phyloP scores from a whole-genome alignment of 2,113 vertebrate species.

The Pelusios castaneus region DNA sequence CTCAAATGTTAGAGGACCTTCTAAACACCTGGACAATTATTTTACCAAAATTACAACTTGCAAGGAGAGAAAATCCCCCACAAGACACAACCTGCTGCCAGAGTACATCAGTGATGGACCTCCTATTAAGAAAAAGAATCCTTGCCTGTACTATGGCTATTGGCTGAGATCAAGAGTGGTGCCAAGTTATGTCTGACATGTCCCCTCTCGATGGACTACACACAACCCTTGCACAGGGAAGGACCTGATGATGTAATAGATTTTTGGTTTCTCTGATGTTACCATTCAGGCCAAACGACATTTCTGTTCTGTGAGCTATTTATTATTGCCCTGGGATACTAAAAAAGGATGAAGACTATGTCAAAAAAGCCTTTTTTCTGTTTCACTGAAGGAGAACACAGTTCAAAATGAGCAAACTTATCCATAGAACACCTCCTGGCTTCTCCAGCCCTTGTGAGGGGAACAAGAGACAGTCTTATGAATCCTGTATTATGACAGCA shows the following conservation, averaged over 20 bases:
- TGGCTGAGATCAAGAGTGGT: constrained; percentile 29
- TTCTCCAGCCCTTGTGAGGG: background rate
- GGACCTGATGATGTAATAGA: constrained; percentile 1
- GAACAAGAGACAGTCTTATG: background rate
- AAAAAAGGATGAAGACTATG: background rate
- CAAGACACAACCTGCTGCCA: background rate
- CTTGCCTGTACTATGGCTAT: constrained; percentile 17
- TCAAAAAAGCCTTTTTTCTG: background rate
- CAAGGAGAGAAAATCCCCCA: constrained; percentile 6
- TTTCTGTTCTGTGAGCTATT: background rate
- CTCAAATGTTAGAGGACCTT: background rate
- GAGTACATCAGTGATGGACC: constrained; percentile 6
- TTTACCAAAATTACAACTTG: background rate
- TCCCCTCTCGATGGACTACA: constrained; percentile 7
- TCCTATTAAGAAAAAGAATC: constrained; percentile 12
- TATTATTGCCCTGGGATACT: background rate
- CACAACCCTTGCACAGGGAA: constrained; percentile 28
- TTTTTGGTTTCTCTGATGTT: background rate
- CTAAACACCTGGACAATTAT: background rate
- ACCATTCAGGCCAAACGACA: constrained; percentile 7
- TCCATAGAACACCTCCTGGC: background rate
- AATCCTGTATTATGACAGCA: background rate
- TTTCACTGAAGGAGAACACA: background rate
- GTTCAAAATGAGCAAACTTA: constrained; percentile 19
- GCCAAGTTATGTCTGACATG: constrained; percentile 2